Base-by-base conservation (phyloP, 2,113 vertebrate species). In the Himantopus leucocephalus region DNA sequence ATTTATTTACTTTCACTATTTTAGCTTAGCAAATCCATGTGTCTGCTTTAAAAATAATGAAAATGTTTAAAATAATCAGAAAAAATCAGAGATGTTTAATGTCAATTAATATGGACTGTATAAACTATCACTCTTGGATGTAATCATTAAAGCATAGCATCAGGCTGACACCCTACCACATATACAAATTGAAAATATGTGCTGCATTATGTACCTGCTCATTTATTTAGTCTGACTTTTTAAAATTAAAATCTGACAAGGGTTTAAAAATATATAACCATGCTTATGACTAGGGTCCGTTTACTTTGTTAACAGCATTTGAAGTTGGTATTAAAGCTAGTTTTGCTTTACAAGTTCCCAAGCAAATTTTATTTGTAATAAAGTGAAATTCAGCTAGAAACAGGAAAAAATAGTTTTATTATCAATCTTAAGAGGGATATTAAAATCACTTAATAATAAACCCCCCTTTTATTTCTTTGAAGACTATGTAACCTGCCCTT, bases 361-460 rank as follows among this genome's bases (percentile, higher is more conserved):
- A 98, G 97, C 97, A 98, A 90, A 95, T 98, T 93, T 98, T 94
- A 97, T 98, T 96, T 96, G 78, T 97, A 98, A 97, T 97, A 98
- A 98, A 98, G 98, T 98, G 96, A 98, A 98, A 98, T 96, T 87
- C 97, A 98, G 93, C 94, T 98, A 97, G 93, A 98, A 97, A 97
- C 20, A n/a, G 98, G 96, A 98, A 97, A 98, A 97, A 97, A 94
- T 96, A 97, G 74, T 73, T 92, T 95, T 93, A 85, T 20, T 94
- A 85, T 97, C 95, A 97, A 64, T 92, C 98, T 90, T 92, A 94
- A 86, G 82, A 95, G 94, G 96, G 96, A 93, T 97, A 96, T 20
- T 91, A 92, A 93, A 80, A 95, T 96, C 80, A 89, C 39, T 66
- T 89, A 68, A 67, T 88, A 96, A 94, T 83, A 87, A 82, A 62